Evolutionary conservation across 2,888 invertebrate genomes (phyloP).

Genomic region (Ochropleura plecta): DNA sequence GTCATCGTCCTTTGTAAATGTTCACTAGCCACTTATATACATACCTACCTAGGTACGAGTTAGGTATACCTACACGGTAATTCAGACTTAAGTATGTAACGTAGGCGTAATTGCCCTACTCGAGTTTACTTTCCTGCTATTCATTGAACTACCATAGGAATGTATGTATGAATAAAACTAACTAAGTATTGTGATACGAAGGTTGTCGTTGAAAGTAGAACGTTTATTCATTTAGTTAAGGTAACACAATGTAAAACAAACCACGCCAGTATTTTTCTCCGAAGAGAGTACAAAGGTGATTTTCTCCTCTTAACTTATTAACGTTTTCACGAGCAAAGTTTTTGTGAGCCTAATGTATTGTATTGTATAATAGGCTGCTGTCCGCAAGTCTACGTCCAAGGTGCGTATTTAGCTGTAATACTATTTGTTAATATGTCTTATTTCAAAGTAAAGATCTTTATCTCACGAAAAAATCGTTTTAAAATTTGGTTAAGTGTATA

Average conservation of each 20-base stretch:
- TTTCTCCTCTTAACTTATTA: no score
- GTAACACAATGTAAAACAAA: not conserved
- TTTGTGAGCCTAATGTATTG: no score
- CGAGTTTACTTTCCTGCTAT: not conserved
- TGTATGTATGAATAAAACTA: no score
- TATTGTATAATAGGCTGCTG: no score
- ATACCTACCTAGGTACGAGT: not conserved
- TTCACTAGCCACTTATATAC: not conserved
- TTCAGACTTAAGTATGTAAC: constrained; percentile 22
- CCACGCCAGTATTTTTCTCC: not conserved
- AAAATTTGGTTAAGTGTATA: no score
- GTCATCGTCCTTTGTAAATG: constrained; percentile 21
- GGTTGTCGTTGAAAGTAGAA: not conserved
- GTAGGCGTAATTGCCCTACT: not conserved
- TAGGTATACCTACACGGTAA: constrained; percentile 9
- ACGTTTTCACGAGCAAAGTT: no score
- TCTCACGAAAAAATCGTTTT: no score
- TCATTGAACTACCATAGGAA: not conserved
- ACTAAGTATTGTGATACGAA: not conserved
- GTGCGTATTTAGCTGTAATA: no score
- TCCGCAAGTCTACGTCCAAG: no score
- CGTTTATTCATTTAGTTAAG: not conserved
- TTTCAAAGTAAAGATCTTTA: no score
- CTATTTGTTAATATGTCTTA: no score
- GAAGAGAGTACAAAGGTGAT: not conserved